Conservation (phyloP, 1,140 invertebrate species). For the Medauroidea extradentata region DNA sequence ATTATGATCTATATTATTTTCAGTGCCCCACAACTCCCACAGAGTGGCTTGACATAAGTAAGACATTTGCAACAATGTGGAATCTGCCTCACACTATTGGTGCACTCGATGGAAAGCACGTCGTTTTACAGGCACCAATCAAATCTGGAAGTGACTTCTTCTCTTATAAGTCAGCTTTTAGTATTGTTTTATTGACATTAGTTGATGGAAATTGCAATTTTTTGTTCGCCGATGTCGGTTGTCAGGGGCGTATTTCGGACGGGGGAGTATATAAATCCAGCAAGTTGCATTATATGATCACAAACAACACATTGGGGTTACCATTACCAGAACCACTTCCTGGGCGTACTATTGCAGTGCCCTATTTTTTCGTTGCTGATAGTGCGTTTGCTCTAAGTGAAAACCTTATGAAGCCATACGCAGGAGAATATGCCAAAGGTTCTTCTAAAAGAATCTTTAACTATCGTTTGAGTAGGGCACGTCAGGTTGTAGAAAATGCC, state of each 20-base stretch:
- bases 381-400: constrained; percentile 32
- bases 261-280: constrained; percentile 10
- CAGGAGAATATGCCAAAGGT: constrained; percentile 21
- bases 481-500: constrained; percentile 40
- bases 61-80: constrained; percentile 23
- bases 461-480: constrained; percentile 27
- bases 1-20: too few relatives aligned
- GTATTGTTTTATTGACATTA: constrained; percentile 32
- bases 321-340: constrained; percentile 26
- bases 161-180: constrained; percentile 38
- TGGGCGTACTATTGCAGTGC: constrained; percentile 12
- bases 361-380: constrained; percentile 37
- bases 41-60: constrained; percentile 30
- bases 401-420: constrained; percentile 30
- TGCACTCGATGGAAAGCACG: constrained; percentile 38
- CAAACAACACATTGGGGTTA: constrained; percentile 22
- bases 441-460: constrained; percentile 28
- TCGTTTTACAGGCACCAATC: constrained; percentile 28
- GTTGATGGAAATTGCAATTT: constrained; percentile 42
- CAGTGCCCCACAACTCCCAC: constrained; percentile 6
- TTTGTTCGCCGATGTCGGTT: constrained; percentile 35
- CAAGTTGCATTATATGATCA: neutral
- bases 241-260: constrained; percentile 33
- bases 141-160: constrained; percentile 31
- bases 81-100: constrained; percentile 41